These are phyloP conservation scores for Auanema freiburgensis DNA, from an alignment of 2,888 invertebrate genomes.

Conservation along the genomic window DNA sequence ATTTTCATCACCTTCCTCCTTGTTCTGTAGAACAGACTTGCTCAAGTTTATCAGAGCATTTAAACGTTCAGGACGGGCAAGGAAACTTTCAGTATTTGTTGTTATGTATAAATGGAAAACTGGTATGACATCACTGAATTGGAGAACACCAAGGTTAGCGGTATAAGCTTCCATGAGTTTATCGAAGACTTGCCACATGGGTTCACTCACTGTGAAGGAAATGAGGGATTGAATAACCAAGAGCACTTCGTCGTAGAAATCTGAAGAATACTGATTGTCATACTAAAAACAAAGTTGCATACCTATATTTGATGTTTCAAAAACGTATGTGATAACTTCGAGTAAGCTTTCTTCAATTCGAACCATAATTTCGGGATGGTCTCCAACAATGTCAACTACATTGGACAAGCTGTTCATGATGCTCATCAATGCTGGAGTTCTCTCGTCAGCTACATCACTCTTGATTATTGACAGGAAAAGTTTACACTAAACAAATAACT, in stretches of 20 bases:
- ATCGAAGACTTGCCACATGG: conserved; percentile 80
- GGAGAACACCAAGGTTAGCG: too few relatives aligned
- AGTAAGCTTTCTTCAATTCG: conserved; percentile 88
- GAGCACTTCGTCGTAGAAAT: conserved; percentile 95
- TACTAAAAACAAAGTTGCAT: neutral
- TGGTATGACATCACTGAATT: conserved; percentile 87
- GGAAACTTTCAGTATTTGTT: conserved; percentile 88
- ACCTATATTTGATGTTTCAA: conserved; percentile 32
- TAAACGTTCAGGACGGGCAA: conserved; percentile 85
- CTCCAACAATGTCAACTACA: conserved; percentile 71
- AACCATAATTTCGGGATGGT: conserved; percentile 74
- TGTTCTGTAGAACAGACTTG: conserved; percentile 65
- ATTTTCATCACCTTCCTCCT: conserved; percentile 82
- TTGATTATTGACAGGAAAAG: conserved; percentile 65
- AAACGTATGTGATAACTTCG: conserved; percentile 76
- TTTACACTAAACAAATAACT: conserved; percentile 11
- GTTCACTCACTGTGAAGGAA: conserved; percentile 81
- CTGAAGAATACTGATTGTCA: conserved; percentile 69
- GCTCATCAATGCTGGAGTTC: conserved; percentile 95
- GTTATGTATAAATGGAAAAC: conserved; percentile 95
- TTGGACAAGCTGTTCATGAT: conserved; percentile 93
- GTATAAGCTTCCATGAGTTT: conserved; percentile 23
- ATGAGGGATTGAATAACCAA: conserved; percentile 89
- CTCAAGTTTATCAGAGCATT: conserved; percentile 92
- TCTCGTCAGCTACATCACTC: conserved; percentile 76